Percentiles rank a stretch among this genome's conserved stretches.
phyloP scores from a whole-genome alignment of 2,113 vertebrate species.

The Callaeas wilsoni region DNA sequence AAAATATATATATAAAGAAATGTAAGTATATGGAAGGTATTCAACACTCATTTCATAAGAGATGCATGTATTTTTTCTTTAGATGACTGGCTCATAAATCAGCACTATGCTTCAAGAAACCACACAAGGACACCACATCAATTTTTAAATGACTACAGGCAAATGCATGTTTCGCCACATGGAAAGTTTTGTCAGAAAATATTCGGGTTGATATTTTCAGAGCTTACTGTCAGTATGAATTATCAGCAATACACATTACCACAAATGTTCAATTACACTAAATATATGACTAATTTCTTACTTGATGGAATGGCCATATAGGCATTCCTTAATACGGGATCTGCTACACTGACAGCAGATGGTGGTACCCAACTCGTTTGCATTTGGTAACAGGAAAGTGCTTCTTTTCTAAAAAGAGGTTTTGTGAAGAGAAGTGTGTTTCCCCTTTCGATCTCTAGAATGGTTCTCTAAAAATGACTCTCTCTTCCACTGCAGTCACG shows the following conservation, averaged over 20 bases:
- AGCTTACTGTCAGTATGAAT: neutral
- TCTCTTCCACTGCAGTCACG: neutral
- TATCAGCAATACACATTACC: neutral
- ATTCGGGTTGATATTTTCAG: constrained; percentile 3
- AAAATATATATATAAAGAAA: neutral
- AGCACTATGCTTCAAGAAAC: neutral
- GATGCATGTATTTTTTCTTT: neutral
- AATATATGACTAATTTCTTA: neutral
- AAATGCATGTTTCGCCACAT: constrained; percentile 31
- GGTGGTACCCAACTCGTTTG: neutral
- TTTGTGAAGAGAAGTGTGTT: neutral
- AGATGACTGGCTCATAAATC: neutral
- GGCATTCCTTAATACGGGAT: neutral
- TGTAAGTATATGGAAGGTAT: neutral
- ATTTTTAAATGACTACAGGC: constrained; percentile 21
- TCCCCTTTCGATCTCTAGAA: neutral
- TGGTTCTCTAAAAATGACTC: neutral
- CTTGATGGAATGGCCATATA: constrained; percentile 10
- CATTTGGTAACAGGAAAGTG: neutral
- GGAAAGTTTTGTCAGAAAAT: constrained; percentile 14
- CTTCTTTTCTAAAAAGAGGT: neutral
- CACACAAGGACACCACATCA: neutral
- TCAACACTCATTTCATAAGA: neutral
- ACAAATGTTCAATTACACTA: neutral
- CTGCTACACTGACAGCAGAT: constrained; percentile 42